phyloP scores from a whole-genome alignment of 2,113 vertebrate genomes.

The Athene noctua region DNA sequence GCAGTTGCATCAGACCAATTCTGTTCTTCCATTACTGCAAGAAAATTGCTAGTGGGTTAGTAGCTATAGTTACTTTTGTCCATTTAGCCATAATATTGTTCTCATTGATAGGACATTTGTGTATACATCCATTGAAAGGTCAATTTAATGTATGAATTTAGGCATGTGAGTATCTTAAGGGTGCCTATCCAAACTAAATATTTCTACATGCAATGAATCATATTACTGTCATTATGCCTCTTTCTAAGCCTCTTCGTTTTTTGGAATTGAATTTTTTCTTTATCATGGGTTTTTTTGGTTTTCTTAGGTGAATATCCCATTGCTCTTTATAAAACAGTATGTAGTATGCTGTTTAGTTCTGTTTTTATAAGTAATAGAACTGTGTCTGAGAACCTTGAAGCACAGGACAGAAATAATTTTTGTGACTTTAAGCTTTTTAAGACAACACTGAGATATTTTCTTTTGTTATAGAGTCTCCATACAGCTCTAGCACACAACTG shows the following conservation, averaged over 20 bases:
- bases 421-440: neutral
- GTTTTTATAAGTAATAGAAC: neutral
- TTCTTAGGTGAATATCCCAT: neutral
- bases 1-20: neutral
- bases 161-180: neutral
- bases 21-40: neutral
- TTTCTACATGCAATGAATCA: neutral
- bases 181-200: neutral
- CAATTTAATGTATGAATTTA: neutral
- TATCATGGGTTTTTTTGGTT: rapidly evolving
- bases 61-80: neutral
- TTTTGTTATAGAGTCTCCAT: slow-evolving; percentile 83
- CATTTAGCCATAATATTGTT: neutral
- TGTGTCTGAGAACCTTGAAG: neutral
- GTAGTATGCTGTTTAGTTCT: neutral
- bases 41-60: neutral
- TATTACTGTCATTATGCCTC: neutral
- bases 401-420: neutral
- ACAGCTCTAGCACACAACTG: slow-evolving; percentile 78
- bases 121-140: neutral
- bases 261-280: neutral
- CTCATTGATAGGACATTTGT: neutral
- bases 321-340: rapidly evolving
- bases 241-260: neutral
- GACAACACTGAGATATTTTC: neutral